Percentiles rank a stretch among this genome's conserved stretches.
These are phyloP conservation scores for Argopecten irradians DNA, from an alignment of 1,140 invertebrate genomes.

Conservation along the genomic window DNA sequence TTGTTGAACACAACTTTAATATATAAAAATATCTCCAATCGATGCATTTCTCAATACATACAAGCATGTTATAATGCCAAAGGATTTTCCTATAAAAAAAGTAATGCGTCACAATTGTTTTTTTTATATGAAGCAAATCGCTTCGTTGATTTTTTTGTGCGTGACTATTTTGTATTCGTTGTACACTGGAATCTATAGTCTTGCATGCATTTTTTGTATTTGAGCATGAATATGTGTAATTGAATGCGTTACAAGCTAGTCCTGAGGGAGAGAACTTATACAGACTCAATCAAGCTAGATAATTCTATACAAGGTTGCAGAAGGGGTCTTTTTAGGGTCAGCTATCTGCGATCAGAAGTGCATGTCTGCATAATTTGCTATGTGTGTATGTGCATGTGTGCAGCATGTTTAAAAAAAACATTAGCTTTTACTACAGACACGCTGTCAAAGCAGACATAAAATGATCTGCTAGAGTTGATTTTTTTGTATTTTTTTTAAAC, in stretches of 20 bases:
- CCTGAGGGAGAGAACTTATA: not conserved
- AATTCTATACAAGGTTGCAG: not conserved
- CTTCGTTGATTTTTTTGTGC: constrained; percentile 19
- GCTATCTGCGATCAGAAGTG: not conserved
- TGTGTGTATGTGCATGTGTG: constrained; percentile 7
- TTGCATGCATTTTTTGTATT: not conserved
- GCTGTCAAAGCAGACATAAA: too few species aligned
- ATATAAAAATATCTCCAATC: too few species aligned
- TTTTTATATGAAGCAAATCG: not conserved
- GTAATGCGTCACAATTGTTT: not conserved
- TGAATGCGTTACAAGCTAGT: not conserved
- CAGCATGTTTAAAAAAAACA: not conserved
- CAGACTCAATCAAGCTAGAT: constrained; percentile 7
- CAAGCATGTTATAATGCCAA: not conserved
- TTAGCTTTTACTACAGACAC: not conserved
- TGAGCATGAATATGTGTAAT: constrained; percentile 7
- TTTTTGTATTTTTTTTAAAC: too few species aligned
- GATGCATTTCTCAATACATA: too few species aligned
- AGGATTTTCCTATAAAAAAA: not conserved
- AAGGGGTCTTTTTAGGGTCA: not conserved
- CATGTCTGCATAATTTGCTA: constrained; percentile 16
- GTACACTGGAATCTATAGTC: not conserved
- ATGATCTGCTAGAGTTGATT: too few species aligned
- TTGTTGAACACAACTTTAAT: too few species aligned
- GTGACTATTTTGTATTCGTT: not conserved